Conservation (phyloP, 2,797 vertebrate species). For the Martes flavigula region DNA sequence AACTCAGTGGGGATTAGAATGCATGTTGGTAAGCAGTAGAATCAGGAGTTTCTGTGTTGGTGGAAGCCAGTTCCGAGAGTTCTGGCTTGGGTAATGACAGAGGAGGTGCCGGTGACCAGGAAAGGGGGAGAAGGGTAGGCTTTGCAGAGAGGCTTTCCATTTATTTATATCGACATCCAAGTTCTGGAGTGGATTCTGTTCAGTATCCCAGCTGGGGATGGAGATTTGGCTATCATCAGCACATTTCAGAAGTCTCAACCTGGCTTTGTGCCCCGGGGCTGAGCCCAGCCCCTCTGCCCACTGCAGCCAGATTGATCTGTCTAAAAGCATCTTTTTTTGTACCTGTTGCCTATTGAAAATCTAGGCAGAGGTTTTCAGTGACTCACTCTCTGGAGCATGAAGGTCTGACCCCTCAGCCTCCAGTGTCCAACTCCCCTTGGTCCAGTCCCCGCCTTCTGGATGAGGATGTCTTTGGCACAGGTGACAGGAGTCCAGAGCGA, state of each 20-base stretch:
- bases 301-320: neutral
- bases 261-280: neutral
- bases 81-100: neutral
- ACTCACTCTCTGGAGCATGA: neutral
- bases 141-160: neutral
- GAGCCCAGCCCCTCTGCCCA: neutral
- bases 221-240: neutral
- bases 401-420: neutral
- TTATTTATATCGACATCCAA: neutral
- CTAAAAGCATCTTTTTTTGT: neutral
- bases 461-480: neutral
- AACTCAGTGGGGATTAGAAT: neutral
- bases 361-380: neutral
- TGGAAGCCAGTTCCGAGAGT: neutral
- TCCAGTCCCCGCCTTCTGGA: neutral
- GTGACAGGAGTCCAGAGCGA: neutral
- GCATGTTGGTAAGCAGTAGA: neutral
- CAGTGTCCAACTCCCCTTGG: accelerated
- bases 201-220: neutral
- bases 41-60: neutral
- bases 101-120: neutral
- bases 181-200: neutral
- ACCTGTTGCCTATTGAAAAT: neutral
- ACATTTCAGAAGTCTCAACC: neutral
- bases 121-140: neutral